These are phyloP conservation scores for Aplodontia rufa DNA, from an alignment of 2,113 vertebrate genomes.

Conservation along the genomic window DNA sequence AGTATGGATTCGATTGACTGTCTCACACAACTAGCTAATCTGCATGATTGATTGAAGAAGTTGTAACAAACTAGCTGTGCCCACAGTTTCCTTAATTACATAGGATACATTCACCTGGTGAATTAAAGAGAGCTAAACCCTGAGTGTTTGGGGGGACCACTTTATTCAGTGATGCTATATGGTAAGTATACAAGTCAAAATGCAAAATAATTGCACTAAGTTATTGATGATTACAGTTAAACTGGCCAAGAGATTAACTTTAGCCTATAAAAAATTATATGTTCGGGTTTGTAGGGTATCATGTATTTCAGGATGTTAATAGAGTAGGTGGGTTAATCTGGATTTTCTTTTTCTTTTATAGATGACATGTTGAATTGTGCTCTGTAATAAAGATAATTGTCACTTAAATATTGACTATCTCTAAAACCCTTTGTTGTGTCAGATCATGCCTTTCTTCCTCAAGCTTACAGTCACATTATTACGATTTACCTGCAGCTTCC, in stretches of 20 bases:
- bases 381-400: background rate
- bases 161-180: conserved; percentile 14
- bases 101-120: background rate
- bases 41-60: background rate
- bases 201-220: background rate
- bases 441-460: background rate
- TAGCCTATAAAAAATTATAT: background rate
- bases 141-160: background rate
- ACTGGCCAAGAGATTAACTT: background rate
- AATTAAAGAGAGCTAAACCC: background rate
- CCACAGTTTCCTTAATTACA: background rate
- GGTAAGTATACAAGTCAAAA: conserved; percentile 1
- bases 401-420: background rate
- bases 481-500: background rate
- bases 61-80: background rate
- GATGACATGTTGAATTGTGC: conserved; percentile 1
- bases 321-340: background rate
- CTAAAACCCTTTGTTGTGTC: background rate
- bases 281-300: background rate
- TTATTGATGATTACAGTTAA: background rate
- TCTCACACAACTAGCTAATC: conserved; percentile 1
- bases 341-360: conserved; percentile 39
- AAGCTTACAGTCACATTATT: background rate
- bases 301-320: background rate
- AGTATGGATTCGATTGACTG: background rate